These are phyloP conservation scores for Neoarius graeffei DNA, from an alignment of 2,113 vertebrate species.

Conservation along the genomic window DNA sequence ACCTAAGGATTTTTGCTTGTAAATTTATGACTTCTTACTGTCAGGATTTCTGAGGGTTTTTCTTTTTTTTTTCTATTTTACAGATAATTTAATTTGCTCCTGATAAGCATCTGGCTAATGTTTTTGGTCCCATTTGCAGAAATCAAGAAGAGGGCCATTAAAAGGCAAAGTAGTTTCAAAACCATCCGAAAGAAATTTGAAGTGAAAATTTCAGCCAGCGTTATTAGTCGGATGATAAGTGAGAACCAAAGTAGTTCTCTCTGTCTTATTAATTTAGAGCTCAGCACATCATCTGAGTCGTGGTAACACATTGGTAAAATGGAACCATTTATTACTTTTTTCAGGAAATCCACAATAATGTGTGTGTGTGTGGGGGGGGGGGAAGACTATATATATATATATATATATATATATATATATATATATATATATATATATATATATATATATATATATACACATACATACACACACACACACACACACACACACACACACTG, in stretches of 20 bases:
- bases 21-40: not conserved
- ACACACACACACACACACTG: no score
- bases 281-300: not conserved
- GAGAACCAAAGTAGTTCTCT: not conserved
- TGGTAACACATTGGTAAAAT: not conserved
- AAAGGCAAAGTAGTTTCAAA: not conserved
- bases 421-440: no score
- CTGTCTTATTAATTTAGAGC: not conserved
- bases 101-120: slow-evolving; percentile 5
- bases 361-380: no score
- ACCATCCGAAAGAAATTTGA: not conserved
- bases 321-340: not conserved
- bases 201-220: slow-evolving; percentile 1
- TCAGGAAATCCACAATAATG: not conserved
- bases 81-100: slow-evolving; percentile 3
- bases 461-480: no score
- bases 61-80: not conserved
- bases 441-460: no score
- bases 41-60: no score
- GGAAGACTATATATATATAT: no score
- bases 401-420: no score
- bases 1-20: no score
- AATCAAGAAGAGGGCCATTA: slow-evolving; percentile 10
- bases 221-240: not conserved
- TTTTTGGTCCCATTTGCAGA: not conserved